Conservation (phyloP, 2,797 vertebrate species). For the Helicolenus hilgendorfi region DNA sequence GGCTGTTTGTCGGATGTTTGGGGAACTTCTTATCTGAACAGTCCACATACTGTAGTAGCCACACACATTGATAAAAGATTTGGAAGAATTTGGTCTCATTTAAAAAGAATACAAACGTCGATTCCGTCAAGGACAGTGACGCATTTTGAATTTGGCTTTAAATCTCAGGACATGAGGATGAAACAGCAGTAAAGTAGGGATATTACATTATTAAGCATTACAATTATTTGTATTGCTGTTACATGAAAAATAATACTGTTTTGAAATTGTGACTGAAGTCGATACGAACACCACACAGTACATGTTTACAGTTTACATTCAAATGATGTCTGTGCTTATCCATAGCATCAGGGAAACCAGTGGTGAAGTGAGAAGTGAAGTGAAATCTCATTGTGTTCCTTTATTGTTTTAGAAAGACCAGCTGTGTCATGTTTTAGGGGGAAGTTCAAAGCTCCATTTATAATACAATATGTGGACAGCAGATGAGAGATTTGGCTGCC, state of each 20-base stretch:
- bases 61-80: background rate
- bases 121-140: background rate
- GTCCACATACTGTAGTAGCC: background rate
- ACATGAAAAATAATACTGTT: background rate
- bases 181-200: background rate
- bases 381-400: constrained; percentile 33
- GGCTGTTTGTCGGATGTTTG: constrained; percentile 20
- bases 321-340: background rate
- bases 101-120: background rate
- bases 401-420: constrained; percentile 35
- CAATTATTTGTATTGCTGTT: background rate
- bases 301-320: background rate
- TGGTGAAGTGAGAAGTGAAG: constrained; percentile 17
- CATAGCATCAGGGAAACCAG: background rate
- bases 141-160: background rate
- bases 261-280: background rate
- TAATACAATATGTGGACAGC: constrained; percentile 65
- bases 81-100: background rate
- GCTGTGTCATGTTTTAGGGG: constrained; percentile 42
- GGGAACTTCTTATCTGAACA: constrained; percentile 31
- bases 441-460: constrained; percentile 62
- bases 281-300: background rate
- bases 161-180: background rate
- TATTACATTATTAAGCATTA: background rate
- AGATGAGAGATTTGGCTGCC: constrained; percentile 74